phyloP scores from a whole-genome alignment of 1,140 invertebrate genomes.

The Phenacoccus solenopsis region DNA sequence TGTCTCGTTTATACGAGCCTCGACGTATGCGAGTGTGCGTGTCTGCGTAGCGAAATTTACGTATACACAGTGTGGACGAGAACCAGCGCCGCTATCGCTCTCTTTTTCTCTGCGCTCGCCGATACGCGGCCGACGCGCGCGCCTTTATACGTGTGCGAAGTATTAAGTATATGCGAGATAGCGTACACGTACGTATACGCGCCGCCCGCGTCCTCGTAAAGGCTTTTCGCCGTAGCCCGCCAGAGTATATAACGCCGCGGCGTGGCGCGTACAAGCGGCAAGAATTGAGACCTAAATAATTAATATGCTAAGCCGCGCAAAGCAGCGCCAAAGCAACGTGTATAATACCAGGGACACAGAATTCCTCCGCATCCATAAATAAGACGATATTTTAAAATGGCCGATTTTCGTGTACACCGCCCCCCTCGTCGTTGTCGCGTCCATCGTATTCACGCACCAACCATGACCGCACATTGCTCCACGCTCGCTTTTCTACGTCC shows the following conservation, averaged over 20 bases:
- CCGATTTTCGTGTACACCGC: not conserved
- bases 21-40: too few relatives aligned
- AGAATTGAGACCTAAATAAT: slow-evolving; percentile 15
- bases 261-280: not conserved
- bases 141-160: not conserved
- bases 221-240: too few relatives aligned
- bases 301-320: slow-evolving; percentile 16
- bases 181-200: not conserved
- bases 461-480: not conserved
- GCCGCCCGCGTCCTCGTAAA: too few relatives aligned
- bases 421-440: too few relatives aligned
- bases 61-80: not conserved
- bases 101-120: not conserved
- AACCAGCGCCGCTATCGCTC: not conserved
- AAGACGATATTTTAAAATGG: slow-evolving; percentile 3
- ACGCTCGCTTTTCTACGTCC: too few relatives aligned
- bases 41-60: not conserved
- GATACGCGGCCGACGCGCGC: not conserved
- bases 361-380: not conserved
- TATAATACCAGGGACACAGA: not conserved
- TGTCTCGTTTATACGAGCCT: not conserved
- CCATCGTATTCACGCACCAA: too few relatives aligned
- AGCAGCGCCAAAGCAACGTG: not conserved
- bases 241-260: not conserved
- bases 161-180: not conserved